Percentiles rank a stretch among this genome's conserved stretches.
Conservation (phyloP, 2,797 vertebrate genomes). For the Pangasius sanitwongsei region DNA sequence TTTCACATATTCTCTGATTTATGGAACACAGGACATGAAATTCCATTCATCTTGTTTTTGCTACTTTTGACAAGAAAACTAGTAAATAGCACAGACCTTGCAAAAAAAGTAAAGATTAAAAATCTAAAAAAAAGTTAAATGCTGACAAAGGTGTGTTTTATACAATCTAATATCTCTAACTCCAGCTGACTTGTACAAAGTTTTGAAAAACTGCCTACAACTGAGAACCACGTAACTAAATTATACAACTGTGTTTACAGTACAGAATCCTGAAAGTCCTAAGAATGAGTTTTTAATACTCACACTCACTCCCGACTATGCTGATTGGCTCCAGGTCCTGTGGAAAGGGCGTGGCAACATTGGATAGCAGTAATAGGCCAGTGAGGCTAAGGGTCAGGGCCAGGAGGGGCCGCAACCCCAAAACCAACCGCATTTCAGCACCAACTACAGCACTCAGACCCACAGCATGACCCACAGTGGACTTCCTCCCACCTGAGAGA, state of each 20-base stretch:
- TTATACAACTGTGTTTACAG: conserved; percentile 20
- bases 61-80: conserved; percentile 11
- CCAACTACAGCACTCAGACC: conserved; percentile 69
- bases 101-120: not conserved
- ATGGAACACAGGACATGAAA: conserved; percentile 16
- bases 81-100: conserved; percentile 18
- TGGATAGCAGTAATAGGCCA: conserved; percentile 66
- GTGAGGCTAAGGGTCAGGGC: conserved; percentile 68
- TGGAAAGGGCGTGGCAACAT: conserved; percentile 75
- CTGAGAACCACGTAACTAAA: not conserved
- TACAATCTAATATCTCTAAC: not conserved
- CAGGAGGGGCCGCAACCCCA: conserved; percentile 67
- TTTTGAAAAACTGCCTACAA: not conserved
- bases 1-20: conserved; percentile 44
- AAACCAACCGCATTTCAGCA: conserved; percentile 76
- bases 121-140: not conserved
- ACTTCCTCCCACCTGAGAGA: conserved; percentile 64
- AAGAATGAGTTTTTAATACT: conserved; percentile 55
- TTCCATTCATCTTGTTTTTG: conserved; percentile 31
- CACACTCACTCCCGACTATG: conserved; percentile 73
- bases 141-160: conserved; percentile 19
- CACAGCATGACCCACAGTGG: conserved; percentile 72
- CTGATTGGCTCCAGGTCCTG: conserved; percentile 81
- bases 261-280: conserved; percentile 15
- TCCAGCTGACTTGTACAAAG: not conserved